phyloP scores from a whole-genome alignment of 2,888 invertebrate species.

The Dysmachus trigonus region DNA sequence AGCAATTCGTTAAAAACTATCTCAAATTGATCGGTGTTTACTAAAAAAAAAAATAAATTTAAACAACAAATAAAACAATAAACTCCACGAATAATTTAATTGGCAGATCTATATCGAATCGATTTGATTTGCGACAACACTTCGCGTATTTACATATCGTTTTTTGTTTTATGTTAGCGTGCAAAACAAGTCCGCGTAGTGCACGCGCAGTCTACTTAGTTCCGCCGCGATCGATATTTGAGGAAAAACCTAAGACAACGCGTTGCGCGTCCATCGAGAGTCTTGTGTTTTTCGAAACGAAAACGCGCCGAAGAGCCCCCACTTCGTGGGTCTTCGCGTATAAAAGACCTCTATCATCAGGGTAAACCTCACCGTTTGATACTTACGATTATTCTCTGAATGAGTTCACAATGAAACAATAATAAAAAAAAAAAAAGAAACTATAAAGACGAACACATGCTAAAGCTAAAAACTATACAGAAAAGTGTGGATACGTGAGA shows the following conservation, averaged over 20 bases:
- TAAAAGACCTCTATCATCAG: not conserved
- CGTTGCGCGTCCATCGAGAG: not conserved
- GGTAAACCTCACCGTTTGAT: constrained; percentile 18
- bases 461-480: constrained; percentile 9
- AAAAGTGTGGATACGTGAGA: constrained; percentile 33
- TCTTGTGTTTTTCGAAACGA: not conserved
- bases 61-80: not conserved
- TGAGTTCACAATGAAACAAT: constrained; percentile 25
- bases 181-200: not conserved
- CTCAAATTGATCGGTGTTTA: not conserved
- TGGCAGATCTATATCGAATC: not conserved
- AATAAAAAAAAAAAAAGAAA: not conserved
- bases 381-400: constrained; percentile 29
- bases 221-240: constrained; percentile 32
- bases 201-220: constrained; percentile 10
- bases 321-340: not conserved
- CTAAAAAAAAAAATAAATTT: not conserved
- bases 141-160: not conserved
- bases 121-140: not conserved
- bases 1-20: not conserved
- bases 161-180: not conserved
- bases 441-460: constrained; percentile 20
- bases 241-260: not conserved
- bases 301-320: constrained; percentile 13
- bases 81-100: not conserved